These are phyloP conservation scores for Orchestes rusci DNA, from an alignment of 2,888 invertebrate genomes.

Conservation along the genomic window DNA sequence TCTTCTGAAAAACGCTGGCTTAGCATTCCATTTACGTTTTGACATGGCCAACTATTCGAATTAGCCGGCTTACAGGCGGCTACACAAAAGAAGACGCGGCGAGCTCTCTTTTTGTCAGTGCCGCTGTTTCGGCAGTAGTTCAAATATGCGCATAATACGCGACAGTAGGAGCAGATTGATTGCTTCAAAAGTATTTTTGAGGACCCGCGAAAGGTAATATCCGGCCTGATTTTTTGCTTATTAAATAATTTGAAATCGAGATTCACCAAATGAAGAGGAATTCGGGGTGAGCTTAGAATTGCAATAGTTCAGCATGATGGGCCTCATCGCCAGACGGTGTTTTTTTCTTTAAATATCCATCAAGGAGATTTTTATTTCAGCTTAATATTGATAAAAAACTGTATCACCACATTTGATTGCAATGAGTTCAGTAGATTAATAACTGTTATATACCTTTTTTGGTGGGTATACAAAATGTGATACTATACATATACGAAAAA, in stretches of 20 bases:
- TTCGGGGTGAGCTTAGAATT: no score
- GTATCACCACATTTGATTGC: no score
- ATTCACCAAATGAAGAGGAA: conserved; percentile 10
- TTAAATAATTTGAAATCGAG: conserved; percentile 23
- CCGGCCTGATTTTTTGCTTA: conserved; percentile 21
- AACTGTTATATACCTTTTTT: no score
- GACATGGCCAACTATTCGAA: conserved; percentile 38
- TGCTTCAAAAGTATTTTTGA: conserved; percentile 19
- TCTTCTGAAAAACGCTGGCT: no score
- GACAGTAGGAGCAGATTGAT: conserved; percentile 20
- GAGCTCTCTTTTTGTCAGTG: conserved; percentile 37
- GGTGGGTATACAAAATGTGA: no score
- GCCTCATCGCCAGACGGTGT: no score
- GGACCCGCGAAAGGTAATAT: conserved; percentile 17
- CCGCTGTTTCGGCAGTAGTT: conserved; percentile 33
- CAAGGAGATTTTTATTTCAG: no score
- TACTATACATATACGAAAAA: no score
- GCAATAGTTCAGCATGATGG: no score
- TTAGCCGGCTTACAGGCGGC: conserved; percentile 39
- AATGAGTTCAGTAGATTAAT: no score
- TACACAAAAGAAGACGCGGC: conserved; percentile 39
- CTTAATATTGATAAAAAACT: no score
- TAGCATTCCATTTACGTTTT: conserved; percentile 37
- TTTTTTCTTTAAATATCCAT: no score
- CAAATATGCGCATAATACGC: conserved; percentile 39